Percentiles rank a stretch among this genome's conserved stretches.
phyloP scores from a whole-genome alignment of 2,113 vertebrate genomes.

The Pteronura brasiliensis region DNA sequence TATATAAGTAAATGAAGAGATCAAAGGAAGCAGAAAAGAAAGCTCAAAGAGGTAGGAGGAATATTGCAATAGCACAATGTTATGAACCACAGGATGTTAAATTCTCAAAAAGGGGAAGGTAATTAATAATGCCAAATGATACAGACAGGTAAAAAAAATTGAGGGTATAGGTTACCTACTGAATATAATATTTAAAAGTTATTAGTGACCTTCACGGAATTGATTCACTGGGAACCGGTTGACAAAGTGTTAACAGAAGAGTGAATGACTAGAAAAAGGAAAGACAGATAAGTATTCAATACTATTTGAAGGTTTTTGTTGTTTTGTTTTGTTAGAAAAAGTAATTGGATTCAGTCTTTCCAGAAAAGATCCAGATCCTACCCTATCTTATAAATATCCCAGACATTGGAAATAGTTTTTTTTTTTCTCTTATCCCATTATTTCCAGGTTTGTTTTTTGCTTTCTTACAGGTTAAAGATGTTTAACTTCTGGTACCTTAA shows the following conservation, averaged over 20 bases:
- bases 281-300: neutral
- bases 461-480: neutral
- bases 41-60: neutral
- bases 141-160: neutral
- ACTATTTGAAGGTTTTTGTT: neutral
- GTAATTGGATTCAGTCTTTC: constrained; percentile 15
- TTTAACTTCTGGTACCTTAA: neutral
- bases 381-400: neutral
- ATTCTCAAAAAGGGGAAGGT: neutral
- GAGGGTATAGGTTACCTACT: neutral
- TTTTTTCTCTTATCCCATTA: constrained; percentile 7
- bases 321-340: neutral
- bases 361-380: neutral
- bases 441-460: constrained; percentile 16
- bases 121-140: neutral
- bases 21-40: neutral
- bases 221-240: neutral
- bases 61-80: neutral
- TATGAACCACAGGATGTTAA: neutral
- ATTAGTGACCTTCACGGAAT: neutral
- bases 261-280: neutral
- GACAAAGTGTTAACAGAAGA: neutral
- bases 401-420: neutral
- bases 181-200: neutral
- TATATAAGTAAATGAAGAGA: neutral